Evolutionary conservation across 1,140 invertebrate genomes (phyloP), one percentile per base, ranked within the genome.

Genomic region (Eueides isabella): DNA sequence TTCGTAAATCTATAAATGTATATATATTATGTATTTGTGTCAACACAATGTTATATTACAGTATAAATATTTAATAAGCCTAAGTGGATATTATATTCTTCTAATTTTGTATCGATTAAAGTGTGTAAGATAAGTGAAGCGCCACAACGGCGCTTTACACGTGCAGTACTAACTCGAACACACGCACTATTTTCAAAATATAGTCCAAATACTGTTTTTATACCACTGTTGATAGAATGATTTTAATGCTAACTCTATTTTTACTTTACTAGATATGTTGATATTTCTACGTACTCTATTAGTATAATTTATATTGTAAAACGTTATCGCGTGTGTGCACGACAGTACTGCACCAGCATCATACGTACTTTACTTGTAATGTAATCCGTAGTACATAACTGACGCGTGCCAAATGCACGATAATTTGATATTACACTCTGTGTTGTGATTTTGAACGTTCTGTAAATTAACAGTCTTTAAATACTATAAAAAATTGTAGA

Each of bases 391-490:
- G 87, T 76, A 75, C 79, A 80, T 86, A 85, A 83, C 76, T 75
- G 77, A 86, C 75, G 77, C 88, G 90, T 90, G 90, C 89, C 87
- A 82, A 84, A 81, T 75, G 89, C 90, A 90, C 90, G 89, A 85
- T 87, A 90, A 90, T 92, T 84, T 90, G 88, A 92, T 90, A 92
- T 91, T 92, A 92, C 91, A 93, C 91, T 93, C 91, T 93, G 91
- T 93, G 91, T 93, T 93, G 91, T 93, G 91, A 93, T 92, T 92
- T 92, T 92, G 88, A 91, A 90, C 82, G 88, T 91, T 92, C 91
- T 93, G 91, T 93, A 93, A 86, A 92, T 86, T 92, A 93, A 85
- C 83, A 90, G 75, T 91, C 90, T 92, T 92, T 92, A 74, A 89
- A 87, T 88, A 90, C 80, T 90, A 87, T 86, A 38, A 81, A 78